phyloP scores from a whole-genome alignment of 2,797 vertebrate species.

The Coracias cyanogaster region DNA sequence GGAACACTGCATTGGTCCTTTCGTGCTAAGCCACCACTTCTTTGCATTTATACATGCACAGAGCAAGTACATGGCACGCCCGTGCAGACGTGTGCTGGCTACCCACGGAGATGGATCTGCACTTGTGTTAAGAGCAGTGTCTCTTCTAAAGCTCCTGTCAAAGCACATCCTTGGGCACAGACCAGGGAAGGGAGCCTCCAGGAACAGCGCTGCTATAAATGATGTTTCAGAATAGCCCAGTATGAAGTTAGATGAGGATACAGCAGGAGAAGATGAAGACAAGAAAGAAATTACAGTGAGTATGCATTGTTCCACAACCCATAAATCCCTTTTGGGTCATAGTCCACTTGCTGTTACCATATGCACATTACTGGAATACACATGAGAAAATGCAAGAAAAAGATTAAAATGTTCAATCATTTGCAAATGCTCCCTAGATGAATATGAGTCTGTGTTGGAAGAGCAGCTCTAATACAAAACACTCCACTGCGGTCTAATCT shows the following conservation, averaged over 20 bases:
- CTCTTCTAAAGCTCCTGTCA: background rate
- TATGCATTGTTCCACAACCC: background rate
- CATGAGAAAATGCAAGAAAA: background rate
- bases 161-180: background rate
- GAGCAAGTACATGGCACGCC: accelerated
- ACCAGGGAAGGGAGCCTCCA: background rate
- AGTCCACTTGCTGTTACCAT: background rate
- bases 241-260: background rate
- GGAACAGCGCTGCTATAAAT: background rate
- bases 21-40: background rate
- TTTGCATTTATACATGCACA: accelerated
- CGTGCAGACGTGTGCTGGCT: background rate
- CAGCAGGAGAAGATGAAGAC: background rate
- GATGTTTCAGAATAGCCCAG: background rate
- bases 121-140: background rate
- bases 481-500: accelerated
- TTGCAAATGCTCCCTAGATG: constrained; percentile 20
- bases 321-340: constrained; percentile 18
- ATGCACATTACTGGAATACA: background rate
- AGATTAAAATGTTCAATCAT: constrained; percentile 58
- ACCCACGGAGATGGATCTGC: background rate
- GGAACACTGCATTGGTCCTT: accelerated
- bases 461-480: background rate
- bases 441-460: background rate
- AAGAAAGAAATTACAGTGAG: background rate